Base-by-base conservation (phyloP, 92 coral and sea anemone genomes). In the Actinernus sp. region DNA sequence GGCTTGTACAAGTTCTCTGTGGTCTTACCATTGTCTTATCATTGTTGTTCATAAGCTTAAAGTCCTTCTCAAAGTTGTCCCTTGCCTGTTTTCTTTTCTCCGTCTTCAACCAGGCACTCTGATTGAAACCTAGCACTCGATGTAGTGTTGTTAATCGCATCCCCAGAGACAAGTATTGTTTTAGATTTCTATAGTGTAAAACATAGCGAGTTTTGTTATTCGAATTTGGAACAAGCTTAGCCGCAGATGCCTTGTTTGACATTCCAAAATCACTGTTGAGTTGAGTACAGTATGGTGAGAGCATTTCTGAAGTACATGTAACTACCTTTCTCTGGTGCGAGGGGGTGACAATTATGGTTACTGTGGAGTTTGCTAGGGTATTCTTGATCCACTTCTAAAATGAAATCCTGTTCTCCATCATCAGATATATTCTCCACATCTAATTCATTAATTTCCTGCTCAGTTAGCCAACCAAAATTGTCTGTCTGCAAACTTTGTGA, bases 291-390 rank as follows among this genome's bases (percentile, higher is more conserved):
- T 63, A 63, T 0, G 79, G 79, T 0, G 74, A 74, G 0, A 76
- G 54, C 76, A 53, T 65, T 6, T 65, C 83, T 6, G 57, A 14
- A 1, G 67, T 18, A 1, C 64, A 43, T 44, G 64, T 76, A 58
- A 76, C 18, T 26, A n/a, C n/a, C n/a, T n/a, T 41, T 45, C 20
- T 76, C 75, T 2, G 83, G 83, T 1, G 83, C 83, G 2, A 76
- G 32, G 16, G 83, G 75, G 5, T 76, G 65, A 31, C 55, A 74
- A 28, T 40, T 52, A 18, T 76, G 75, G 10, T 38, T 44, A 37
- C 52, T 36, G 26, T 76, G 75, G 10, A 76, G 64, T 6, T 76
- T 57, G 2, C 18, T 6, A 6, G 75, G 75, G 41, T 64, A 64
- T 22, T 63, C 48, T 0, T 64, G 63, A n/a, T 76, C 81, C 0